phyloP scores from a whole-genome alignment of 2,888 invertebrate species.

The Drosophila pseudotalamancana region DNA sequence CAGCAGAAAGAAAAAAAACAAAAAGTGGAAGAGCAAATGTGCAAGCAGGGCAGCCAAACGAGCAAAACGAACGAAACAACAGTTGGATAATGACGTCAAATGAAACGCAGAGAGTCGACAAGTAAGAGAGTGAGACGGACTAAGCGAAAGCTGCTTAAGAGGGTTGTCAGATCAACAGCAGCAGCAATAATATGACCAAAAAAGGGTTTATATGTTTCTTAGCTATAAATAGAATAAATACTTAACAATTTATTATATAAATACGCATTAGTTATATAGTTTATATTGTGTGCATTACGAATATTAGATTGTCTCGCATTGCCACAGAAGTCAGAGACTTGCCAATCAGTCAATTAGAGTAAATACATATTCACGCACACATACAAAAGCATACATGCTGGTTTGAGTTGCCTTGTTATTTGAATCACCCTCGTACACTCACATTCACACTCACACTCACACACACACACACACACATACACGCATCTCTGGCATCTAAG shows the following conservation, averaged over 20 bases:
- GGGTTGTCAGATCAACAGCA: constrained; percentile 38
- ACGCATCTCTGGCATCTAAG: constrained; percentile 18
- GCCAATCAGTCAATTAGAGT: constrained; percentile 47
- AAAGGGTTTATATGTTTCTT: constrained; percentile 9
- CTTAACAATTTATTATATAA: constrained; percentile 18
- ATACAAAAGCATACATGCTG: constrained; percentile 12
- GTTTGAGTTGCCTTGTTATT: constrained; percentile 45
- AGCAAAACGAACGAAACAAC: constrained; percentile 42
- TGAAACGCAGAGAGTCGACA: constrained; percentile 23
- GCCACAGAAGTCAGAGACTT: constrained; percentile 25
- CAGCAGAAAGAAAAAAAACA: not conserved
- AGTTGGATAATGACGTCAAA: constrained; percentile 63
- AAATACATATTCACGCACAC: constrained; percentile 3
- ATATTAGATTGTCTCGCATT: constrained; percentile 22
- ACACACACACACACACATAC: not conserved
- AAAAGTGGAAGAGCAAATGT: constrained; percentile 23
- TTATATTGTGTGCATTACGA: constrained; percentile 24
- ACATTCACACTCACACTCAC: constrained; percentile 7
- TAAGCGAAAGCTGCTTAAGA: constrained; percentile 13
- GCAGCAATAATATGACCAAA: not conserved
- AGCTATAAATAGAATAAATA: constrained; percentile 14
- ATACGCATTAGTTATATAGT: constrained; percentile 24
- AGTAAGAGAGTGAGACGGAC: not conserved
- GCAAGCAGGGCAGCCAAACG: constrained; percentile 35
- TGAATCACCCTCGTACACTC: constrained; percentile 44